Evolutionary conservation across 2,113 vertebrate species (phyloP), one percentile per base, ranked within the genome.

Genomic region (Pituophis catenifer): DNA sequence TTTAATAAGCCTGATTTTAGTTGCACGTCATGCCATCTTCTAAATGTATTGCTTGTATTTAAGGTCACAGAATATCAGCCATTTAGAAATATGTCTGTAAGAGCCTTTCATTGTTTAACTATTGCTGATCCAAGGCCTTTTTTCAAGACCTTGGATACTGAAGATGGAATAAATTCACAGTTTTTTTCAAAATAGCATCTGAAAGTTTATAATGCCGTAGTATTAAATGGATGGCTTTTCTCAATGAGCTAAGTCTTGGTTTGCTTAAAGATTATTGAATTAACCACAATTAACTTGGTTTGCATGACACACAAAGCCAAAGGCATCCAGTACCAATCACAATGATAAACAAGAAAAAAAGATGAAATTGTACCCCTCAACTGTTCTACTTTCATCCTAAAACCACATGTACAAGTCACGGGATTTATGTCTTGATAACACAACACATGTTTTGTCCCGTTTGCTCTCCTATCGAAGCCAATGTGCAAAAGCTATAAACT

Each of bases 21-120:
- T 95, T n/a, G 26, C 94, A 92, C 92, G 95, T 94, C n/a, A 94
- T 86, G 62, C 50, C 70, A 90, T 4, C 93, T 95, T 86, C 48
- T 91, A 70, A 93, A 91, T 65, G 92, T 90, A 96, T 15, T 89
- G 57, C 89, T n/a, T 93, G 95, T 26, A 96, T 96, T 97, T 50
- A 96, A 95, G 96, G 59, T 54, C 86, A 58, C 0, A 92, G 89
- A 62, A 91, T 93, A 92, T 95, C 75, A 90, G 2, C 13, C 44
- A 95, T 96, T 96, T 5, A 17, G 91, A 38, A 38, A 81, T 38
- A 38, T 1, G 70, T 19, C 33, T 81, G n/a, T 75, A 38, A 38
- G n/a, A 75, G 2, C 6, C 6, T 75, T 81, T 38, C 70, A 81
- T 21, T 75, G n/a, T 17, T 33, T 38, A 81, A 38, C 7, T 33